phyloP scores from a whole-genome alignment of 2,888 invertebrate genomes.

The Onthophagus sagittarius region DNA sequence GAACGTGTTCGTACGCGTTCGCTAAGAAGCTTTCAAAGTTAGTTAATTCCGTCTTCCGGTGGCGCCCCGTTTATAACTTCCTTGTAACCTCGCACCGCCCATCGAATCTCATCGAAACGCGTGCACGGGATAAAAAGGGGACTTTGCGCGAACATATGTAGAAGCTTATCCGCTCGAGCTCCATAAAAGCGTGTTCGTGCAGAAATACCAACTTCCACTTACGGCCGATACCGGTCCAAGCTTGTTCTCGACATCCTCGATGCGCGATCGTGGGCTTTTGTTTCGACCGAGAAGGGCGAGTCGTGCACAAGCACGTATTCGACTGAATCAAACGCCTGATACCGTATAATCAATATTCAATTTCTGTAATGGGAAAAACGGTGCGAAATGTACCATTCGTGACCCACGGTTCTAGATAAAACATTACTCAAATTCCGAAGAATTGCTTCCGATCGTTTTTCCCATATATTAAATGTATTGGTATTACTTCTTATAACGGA shows the following conservation, averaged over 20 bases:
- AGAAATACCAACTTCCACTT: background rate
- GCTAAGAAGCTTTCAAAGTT: background rate
- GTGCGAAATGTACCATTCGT: background rate
- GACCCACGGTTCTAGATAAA: background rate
- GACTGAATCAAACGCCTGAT: constrained; percentile 1
- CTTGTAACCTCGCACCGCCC: background rate
- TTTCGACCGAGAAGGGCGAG: background rate
- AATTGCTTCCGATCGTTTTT: background rate
- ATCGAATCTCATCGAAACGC: background rate
- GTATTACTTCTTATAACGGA: background rate
- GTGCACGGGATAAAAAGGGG: background rate
- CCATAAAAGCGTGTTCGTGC: background rate
- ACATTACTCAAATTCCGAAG: background rate
- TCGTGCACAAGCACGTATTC: background rate
- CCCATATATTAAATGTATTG: background rate
- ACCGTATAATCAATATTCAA: constrained; percentile 12
- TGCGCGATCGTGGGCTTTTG: background rate
- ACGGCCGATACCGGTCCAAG: background rate
- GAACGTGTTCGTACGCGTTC: background rate
- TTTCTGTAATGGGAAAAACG: constrained; percentile 10
- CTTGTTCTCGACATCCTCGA: background rate
- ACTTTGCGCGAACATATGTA: background rate
- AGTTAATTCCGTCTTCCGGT: background rate
- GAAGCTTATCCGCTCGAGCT: background rate
- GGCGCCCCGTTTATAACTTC: background rate